A percentile compares a stretch with the other conserved stretches of the same genome.
Conservation (phyloP, 1,140 invertebrate genomes). For the Brachionus calyciflorus region DNA sequence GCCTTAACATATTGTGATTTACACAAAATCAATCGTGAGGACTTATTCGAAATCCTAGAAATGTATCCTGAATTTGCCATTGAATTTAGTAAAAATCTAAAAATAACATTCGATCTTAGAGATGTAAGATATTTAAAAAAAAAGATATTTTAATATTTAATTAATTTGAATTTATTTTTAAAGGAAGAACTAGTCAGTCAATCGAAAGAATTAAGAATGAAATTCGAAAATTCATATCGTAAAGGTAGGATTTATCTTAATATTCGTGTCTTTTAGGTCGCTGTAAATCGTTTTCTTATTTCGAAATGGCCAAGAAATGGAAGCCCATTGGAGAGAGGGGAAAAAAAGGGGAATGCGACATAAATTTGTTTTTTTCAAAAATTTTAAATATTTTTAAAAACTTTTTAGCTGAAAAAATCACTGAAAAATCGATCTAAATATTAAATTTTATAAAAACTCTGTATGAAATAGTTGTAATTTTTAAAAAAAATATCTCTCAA, state of each 20-base stretch:
- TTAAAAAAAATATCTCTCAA: no score
- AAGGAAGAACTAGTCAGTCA: slow-evolving; percentile 30
- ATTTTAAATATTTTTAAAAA: no score
- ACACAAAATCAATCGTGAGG: slow-evolving; percentile 92
- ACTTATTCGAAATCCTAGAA: slow-evolving; percentile 91
- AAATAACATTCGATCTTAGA: slow-evolving; percentile 92
- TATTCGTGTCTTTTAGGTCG: neutral
- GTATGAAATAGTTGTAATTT: no score
- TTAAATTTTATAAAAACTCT: no score
- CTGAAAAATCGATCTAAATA: no score
- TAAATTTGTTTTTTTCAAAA: no score
- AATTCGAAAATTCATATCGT: slow-evolving; percentile 15
- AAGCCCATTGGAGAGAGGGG: no score
- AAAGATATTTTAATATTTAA: neutral
- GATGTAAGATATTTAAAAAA: slow-evolving; percentile 69
- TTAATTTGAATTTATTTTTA: neutral
- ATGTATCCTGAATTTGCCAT: slow-evolving; percentile 94
- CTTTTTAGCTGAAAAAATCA: no score
- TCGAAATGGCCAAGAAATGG: no score
- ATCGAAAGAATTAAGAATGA: slow-evolving; percentile 35
- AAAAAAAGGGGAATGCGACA: no score
- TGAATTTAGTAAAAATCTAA: slow-evolving; percentile 85
- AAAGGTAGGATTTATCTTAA: neutral
- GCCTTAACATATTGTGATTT: slow-evolving; percentile 98
- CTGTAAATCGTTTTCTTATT: no score